phyloP scores from a whole-genome alignment of 1,140 invertebrate species.

The Drosophila nannoptera region DNA sequence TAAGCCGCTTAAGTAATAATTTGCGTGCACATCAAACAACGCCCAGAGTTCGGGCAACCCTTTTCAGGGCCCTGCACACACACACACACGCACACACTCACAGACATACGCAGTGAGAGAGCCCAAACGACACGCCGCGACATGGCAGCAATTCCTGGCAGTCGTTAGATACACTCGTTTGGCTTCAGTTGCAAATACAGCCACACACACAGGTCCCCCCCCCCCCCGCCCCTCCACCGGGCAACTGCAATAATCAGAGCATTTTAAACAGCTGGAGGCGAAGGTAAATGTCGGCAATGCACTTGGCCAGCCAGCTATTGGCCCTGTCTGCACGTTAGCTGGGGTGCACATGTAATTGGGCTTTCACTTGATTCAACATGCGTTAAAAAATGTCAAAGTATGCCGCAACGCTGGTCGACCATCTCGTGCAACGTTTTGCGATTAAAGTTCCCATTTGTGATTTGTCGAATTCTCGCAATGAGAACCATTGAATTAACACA shows the following conservation, averaged over 20 bases:
- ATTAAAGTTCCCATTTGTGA: slow-evolving; percentile 1
- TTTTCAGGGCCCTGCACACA: neutral
- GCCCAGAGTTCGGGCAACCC: slow-evolving; percentile 5
- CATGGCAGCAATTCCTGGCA: slow-evolving; percentile 11
- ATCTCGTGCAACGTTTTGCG: neutral
- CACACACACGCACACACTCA: neutral
- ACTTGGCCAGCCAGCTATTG: slow-evolving; percentile 33
- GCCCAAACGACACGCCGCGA: neutral
- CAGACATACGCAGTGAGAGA: neutral
- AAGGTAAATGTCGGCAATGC: slow-evolving; percentile 8
- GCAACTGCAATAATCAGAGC: slow-evolving; percentile 55
- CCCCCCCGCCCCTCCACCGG: slow-evolving; percentile 9
- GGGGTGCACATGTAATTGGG: slow-evolving; percentile 66
- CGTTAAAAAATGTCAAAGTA: slow-evolving; percentile 71
- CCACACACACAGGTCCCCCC: slow-evolving; percentile 14
- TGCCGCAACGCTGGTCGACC: slow-evolving; percentile 54
- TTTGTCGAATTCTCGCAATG: too few relatives aligned
- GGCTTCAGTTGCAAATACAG: slow-evolving; percentile 34
- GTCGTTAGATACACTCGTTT: slow-evolving; percentile 25
- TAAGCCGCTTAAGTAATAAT: slow-evolving; percentile 73
- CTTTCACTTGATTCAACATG: slow-evolving; percentile 75
- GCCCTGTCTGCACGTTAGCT: slow-evolving; percentile 68
- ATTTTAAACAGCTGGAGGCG: slow-evolving; percentile 10
- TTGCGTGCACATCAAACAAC: slow-evolving; percentile 57
- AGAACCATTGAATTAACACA: too few relatives aligned